Evolutionary conservation across 1,140 invertebrate genomes (phyloP).

Genomic region (Acromyrmex charruanus): DNA sequence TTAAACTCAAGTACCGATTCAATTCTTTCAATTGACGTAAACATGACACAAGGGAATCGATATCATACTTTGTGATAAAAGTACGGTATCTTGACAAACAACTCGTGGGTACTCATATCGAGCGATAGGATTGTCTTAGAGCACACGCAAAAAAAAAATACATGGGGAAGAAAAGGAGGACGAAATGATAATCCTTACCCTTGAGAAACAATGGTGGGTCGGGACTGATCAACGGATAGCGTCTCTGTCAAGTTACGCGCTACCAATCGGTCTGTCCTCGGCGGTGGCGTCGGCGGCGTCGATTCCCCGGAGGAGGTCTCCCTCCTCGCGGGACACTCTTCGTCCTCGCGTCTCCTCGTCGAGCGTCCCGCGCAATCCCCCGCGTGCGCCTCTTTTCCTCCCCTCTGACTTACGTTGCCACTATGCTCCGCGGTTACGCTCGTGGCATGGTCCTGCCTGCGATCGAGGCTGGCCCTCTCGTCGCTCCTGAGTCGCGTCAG

Average conservation of each 20-base stretch:
- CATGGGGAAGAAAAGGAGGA: not conserved
- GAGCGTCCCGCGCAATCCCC: constrained; percentile 6
- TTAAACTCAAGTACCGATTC: not conserved
- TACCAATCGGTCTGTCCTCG: constrained; percentile 59
- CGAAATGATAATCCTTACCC: constrained; percentile 59
- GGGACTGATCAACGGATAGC: constrained; percentile 19
- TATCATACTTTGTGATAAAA: not conserved
- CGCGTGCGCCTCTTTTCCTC: not conserved
- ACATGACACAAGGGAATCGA: constrained; percentile 1
- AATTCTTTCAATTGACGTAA: not conserved
- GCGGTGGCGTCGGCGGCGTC: constrained; percentile 81
- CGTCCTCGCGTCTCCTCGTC: constrained; percentile 45
- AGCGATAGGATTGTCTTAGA: not conserved
- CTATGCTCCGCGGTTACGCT: constrained; percentile 28
- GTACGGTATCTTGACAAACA: not conserved
- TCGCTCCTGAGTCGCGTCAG: constrained; percentile 84
- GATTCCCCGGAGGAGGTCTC: constrained; percentile 75
- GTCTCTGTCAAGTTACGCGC: constrained; percentile 14
- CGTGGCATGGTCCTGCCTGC: constrained; percentile 48
- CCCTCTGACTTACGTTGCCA: constrained; percentile 23
- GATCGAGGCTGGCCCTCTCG: constrained; percentile 73
- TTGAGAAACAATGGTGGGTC: not conserved
- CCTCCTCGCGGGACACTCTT: not conserved
- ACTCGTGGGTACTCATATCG: not conserved
- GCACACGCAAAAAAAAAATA: constrained; percentile 54